Conservation (phyloP, 2,888 invertebrate species). For the Clusia tigrina region DNA sequence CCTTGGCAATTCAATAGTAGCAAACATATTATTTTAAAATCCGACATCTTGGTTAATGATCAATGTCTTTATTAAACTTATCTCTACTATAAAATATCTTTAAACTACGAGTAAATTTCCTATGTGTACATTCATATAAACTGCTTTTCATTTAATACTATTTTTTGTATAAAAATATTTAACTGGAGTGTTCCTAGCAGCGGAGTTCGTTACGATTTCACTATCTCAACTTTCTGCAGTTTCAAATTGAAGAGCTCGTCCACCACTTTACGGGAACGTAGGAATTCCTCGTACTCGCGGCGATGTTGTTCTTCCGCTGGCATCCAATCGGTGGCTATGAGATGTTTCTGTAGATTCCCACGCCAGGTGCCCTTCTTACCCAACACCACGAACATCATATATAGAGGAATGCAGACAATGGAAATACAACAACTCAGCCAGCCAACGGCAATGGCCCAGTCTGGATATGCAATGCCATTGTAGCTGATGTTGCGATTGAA, state of each 20-base stretch:
- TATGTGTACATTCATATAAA: too few species aligned
- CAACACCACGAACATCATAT: conserved; percentile 68
- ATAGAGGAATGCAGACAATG: conserved; percentile 78
- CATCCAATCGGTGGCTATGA: conserved; percentile 68
- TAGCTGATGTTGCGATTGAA: conserved; percentile 70
- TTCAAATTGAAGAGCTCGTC: conserved; percentile 31
- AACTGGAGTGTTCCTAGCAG: too few species aligned
- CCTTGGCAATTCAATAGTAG: too few species aligned
- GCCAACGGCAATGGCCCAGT: conserved; percentile 69
- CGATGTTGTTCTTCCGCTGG: conserved; percentile 64
- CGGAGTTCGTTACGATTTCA: too few species aligned
- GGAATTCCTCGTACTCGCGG: conserved; percentile 43
- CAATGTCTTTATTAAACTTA: too few species aligned
- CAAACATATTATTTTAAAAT: too few species aligned
- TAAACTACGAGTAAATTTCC: too few species aligned
- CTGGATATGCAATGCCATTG: conserved; percentile 65
- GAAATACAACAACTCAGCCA: conserved; percentile 76
- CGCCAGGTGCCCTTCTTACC: conserved; percentile 52
- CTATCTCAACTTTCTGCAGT: conserved; percentile 24
- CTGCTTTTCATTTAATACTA: too few species aligned
- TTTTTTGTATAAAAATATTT: too few species aligned
- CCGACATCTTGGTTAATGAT: too few species aligned
- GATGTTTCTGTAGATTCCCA: conserved; percentile 58
- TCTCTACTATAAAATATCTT: too few species aligned
- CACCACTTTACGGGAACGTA: conserved; percentile 40